Conservation (phyloP, 2,888 invertebrate species). For the Tolmerus cingulatus region DNA sequence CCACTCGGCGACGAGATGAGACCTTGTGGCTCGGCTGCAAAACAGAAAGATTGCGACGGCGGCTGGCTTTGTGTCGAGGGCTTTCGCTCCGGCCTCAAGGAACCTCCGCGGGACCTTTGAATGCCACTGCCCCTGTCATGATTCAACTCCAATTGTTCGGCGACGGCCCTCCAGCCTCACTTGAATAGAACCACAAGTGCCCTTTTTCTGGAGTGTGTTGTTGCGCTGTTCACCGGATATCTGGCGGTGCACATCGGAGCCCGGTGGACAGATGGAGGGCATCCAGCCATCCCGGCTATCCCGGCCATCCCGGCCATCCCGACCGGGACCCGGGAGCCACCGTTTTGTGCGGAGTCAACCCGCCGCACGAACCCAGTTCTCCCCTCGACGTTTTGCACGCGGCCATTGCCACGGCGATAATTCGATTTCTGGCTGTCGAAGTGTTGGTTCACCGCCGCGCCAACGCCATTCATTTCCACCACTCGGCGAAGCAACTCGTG, state of each 20-base stretch:
- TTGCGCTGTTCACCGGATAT: slow-evolving; percentile 11
- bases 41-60: not conserved
- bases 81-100: not conserved
- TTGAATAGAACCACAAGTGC: slow-evolving; percentile 14
- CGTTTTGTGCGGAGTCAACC: not conserved
- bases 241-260: not conserved
- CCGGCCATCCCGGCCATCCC: not conserved
- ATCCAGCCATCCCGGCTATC: not conserved
- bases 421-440: not conserved
- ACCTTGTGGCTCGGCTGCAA: not conserved
- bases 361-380: not conserved
- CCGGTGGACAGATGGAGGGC: not conserved
- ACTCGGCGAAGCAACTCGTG: not conserved
- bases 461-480: not conserved
- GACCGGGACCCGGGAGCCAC: not conserved
- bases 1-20: not conserved
- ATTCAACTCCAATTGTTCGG: slow-evolving; percentile 1
- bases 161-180: slow-evolving; percentile 1
- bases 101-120: not conserved
- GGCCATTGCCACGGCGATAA: not conserved
- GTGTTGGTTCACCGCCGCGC: not conserved
- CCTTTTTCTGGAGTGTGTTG: not conserved
- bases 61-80: not conserved
- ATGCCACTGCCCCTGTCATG: not conserved
- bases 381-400: slow-evolving; percentile 16